phyloP scores from a whole-genome alignment of 2,113 vertebrate species.

The Megatriorchis doriae region DNA sequence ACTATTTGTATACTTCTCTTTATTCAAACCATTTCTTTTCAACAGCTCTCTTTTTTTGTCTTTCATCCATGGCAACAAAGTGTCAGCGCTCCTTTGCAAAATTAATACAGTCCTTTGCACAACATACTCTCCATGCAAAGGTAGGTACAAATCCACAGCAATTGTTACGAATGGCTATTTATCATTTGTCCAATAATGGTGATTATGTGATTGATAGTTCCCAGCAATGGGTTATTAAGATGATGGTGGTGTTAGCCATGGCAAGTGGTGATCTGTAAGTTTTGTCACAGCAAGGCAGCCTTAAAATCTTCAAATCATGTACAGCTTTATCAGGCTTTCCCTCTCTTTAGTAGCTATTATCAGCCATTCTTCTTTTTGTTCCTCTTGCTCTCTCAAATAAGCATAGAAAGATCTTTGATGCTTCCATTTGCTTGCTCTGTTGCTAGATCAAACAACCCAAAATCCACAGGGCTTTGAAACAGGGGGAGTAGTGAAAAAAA shows the following conservation, averaged over 20 bases:
- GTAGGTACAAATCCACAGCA: background rate
- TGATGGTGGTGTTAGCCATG: background rate
- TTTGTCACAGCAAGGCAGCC: background rate
- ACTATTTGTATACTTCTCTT: background rate
- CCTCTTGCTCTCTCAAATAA: background rate
- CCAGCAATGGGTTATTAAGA: background rate
- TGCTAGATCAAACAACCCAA: background rate
- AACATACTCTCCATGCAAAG: background rate
- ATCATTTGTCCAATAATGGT: background rate
- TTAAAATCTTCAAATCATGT: background rate
- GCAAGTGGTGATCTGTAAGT: background rate
- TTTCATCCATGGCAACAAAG: background rate
- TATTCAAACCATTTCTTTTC: background rate
- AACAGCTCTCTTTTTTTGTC: background rate
- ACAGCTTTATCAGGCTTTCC: background rate
- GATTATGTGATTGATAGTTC: background rate
- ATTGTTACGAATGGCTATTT: background rate
- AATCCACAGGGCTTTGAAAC: background rate
- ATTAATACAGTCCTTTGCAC: background rate
- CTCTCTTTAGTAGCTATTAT: background rate
- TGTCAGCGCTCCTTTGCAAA: background rate
- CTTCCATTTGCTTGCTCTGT: background rate
- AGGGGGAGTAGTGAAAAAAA: background rate
- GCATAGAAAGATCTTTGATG: background rate
- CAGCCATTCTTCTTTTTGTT: background rate